These are phyloP conservation scores for Drosophila pandora DNA, from an alignment of 1,140 invertebrate species.

Conservation along the genomic window DNA sequence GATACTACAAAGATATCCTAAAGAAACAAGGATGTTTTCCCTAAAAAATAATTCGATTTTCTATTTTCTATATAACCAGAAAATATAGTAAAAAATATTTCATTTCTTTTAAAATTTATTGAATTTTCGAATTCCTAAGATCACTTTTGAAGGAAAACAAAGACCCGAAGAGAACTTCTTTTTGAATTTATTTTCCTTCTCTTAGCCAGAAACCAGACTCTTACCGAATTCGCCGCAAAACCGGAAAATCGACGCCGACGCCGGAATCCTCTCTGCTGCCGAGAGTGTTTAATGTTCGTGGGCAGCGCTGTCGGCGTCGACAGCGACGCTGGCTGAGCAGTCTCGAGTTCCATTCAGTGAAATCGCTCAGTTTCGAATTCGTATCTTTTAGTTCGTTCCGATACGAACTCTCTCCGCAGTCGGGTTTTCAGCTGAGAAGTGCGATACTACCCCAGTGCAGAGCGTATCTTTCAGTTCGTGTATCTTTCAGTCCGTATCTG, in stretches of 20 bases:
- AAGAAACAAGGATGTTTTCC: neutral
- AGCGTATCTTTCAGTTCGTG: slow-evolving; percentile 1
- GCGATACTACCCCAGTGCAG: neutral
- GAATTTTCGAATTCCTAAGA: neutral
- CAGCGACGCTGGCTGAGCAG: slow-evolving; percentile 32
- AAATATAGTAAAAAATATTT: neutral
- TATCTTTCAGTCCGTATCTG: slow-evolving; percentile 2
- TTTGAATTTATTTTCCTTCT: neutral
- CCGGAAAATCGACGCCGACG: slow-evolving; percentile 48
- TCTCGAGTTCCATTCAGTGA: slow-evolving; percentile 78
- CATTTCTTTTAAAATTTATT: neutral
- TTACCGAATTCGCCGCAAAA: slow-evolving; percentile 62
- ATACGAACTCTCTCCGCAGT: neutral
- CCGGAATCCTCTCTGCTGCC: slow-evolving; percentile 11
- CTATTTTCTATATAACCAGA: neutral
- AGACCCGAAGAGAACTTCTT: slow-evolving; percentile 1
- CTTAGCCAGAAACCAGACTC: slow-evolving; percentile 2
- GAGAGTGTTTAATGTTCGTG: neutral
- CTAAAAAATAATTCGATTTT: neutral
- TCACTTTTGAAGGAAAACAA: neutral
- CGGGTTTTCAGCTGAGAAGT: neutral
- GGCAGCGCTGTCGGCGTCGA: slow-evolving; percentile 14
- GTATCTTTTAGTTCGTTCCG: slow-evolving; percentile 41
- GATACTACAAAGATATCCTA: neutral
- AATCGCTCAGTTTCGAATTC: slow-evolving; percentile 53